These are phyloP conservation scores for Amphiprion percula DNA, from an alignment of 2,113 vertebrate genomes.

Conservation along the genomic window DNA sequence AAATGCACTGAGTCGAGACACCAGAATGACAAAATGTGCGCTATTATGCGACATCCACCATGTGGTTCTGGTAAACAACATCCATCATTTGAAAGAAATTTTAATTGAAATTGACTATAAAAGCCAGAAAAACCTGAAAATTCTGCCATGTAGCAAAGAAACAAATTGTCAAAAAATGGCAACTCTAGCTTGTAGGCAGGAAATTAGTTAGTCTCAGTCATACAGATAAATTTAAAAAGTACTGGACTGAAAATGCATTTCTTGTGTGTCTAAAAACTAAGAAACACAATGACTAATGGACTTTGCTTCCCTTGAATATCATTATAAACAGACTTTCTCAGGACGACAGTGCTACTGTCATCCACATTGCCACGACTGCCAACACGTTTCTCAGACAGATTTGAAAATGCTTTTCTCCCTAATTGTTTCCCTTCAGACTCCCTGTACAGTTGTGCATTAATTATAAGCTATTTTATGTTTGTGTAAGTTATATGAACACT, in stretches of 20 bases:
- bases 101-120: neutral
- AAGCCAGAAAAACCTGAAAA: neutral
- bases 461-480: neutral
- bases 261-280: neutral
- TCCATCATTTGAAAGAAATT: neutral
- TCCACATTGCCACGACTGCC: no score
- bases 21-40: constrained; percentile 7
- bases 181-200: neutral
- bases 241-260: neutral
- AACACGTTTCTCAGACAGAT: no score
- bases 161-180: neutral
- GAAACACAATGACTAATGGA: neutral
- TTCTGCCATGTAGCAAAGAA: neutral
- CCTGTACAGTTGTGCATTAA: neutral
- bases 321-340: no score
- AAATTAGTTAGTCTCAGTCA: neutral
- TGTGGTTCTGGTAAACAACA: constrained; percentile 13
- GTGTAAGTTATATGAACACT: no score
- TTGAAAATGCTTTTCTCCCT: neutral
- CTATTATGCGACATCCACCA: neutral
- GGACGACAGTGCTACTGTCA: no score
- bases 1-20: neutral
- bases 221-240: neutral
- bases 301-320: neutral
- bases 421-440: neutral